These are phyloP conservation scores for Yponomeuta sedellus DNA, from an alignment of 2,888 invertebrate species.

Conservation along the genomic window DNA sequence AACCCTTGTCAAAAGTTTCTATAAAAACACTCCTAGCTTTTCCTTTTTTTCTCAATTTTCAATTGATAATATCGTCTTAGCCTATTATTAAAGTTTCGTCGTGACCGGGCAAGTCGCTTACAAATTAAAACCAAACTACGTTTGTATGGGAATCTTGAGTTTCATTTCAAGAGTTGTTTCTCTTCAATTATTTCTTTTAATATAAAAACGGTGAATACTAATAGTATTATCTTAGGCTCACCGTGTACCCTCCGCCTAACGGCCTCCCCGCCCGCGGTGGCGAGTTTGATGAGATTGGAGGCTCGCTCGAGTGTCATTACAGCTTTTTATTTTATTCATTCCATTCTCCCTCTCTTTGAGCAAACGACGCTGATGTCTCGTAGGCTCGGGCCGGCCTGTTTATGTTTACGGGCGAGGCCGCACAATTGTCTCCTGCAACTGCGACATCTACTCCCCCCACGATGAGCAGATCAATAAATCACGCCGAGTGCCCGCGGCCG, in stretches of 20 bases:
- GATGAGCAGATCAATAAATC: conserved; percentile 1
- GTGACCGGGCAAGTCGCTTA: too few relatives aligned
- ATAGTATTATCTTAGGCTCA: background rate
- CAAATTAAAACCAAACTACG: too few relatives aligned
- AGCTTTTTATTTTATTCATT: conserved; percentile 10
- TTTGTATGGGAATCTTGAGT: background rate
- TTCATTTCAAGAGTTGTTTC: background rate
- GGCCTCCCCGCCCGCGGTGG: background rate
- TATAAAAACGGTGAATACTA: background rate
- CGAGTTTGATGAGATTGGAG: conserved; percentile 6
- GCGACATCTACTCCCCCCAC: background rate
- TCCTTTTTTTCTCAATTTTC: too few relatives aligned
- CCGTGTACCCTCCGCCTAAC: background rate
- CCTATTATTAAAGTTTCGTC: too few relatives aligned
- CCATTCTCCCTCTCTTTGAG: conserved; percentile 5
- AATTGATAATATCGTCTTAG: too few relatives aligned
- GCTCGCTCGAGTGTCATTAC: conserved; percentile 13
- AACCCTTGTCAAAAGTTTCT: too few relatives aligned
- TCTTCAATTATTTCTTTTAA: background rate
- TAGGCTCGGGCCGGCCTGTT: background rate
- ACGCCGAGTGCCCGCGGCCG: background rate
- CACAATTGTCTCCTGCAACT: background rate
- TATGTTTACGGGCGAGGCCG: conserved; percentile 3
- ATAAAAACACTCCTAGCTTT: too few relatives aligned
- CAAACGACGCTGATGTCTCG: background rate